phyloP scores from a whole-genome alignment of 2,888 invertebrate genomes.

The Volucella zonaria region DNA sequence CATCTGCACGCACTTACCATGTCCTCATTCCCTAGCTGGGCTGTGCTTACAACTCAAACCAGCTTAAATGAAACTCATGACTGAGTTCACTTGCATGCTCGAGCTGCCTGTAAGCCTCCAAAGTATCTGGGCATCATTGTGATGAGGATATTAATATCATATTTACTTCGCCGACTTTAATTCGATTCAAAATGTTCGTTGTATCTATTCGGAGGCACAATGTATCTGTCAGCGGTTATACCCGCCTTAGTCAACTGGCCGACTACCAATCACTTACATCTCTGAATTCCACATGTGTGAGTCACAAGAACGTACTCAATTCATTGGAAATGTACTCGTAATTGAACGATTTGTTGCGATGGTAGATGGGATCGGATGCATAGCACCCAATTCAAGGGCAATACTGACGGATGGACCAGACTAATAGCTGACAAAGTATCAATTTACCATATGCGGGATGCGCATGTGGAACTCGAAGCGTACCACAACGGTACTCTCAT shows the following conservation, averaged over 20 bases:
- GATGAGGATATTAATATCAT: conserved; percentile 54
- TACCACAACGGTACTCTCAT: not conserved
- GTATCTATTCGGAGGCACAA: conserved; percentile 59
- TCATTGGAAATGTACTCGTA: not conserved
- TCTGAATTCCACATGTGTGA: not conserved
- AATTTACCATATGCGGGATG: conserved; percentile 67
- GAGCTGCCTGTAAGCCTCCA: not conserved
- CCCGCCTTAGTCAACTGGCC: conserved; percentile 1
- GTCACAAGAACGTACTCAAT: not conserved
- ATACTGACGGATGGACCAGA: conserved; percentile 48
- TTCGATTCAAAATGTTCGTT: conserved; percentile 66
- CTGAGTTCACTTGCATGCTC: conserved; percentile 45
- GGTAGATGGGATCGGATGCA: conserved; percentile 33
- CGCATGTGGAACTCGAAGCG: conserved; percentile 34
- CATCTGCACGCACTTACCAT: conserved; percentile 59
- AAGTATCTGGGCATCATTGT: conserved; percentile 9
- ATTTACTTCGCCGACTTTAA: conserved; percentile 56
- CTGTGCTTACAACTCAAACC: conserved; percentile 44
- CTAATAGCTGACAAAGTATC: conserved; percentile 72
- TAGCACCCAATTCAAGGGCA: conserved; percentile 31
- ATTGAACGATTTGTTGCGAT: conserved; percentile 54
- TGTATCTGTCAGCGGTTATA: conserved; percentile 54
- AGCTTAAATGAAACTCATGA: conserved; percentile 57
- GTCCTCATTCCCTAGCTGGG: conserved; percentile 41
- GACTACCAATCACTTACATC: not conserved